Evolutionary conservation across 2,113 vertebrate species (phyloP).

Genomic region (Camelus dromedarius): DNA sequence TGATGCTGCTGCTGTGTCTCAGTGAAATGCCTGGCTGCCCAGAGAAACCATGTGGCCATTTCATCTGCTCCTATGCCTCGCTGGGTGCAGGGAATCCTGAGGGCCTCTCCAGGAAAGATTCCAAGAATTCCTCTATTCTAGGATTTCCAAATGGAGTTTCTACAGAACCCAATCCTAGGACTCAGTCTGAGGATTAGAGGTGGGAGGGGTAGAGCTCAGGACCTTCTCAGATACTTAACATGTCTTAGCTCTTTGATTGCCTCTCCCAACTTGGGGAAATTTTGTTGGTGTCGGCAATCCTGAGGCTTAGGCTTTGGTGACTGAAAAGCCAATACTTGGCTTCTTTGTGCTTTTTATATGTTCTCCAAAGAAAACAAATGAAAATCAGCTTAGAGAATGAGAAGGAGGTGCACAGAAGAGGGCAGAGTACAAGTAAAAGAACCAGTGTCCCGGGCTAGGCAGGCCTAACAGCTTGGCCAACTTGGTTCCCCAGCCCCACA

Average conservation of each 20-base stretch:
- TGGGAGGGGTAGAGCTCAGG: neutral
- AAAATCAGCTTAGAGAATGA: neutral
- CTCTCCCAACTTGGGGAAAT: neutral
- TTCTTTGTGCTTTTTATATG: neutral
- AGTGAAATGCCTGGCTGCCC: neutral
- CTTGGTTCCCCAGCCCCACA: too few species aligned
- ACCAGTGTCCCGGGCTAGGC: neutral
- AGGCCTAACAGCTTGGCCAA: neutral
- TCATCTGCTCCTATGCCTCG: neutral
- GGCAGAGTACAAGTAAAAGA: neutral
- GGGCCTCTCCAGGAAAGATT: neutral
- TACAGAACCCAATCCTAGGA: neutral
- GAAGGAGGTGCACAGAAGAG: neutral
- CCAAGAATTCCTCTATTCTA: neutral
- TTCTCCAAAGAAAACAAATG: constrained; percentile 2
- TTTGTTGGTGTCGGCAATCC: neutral
- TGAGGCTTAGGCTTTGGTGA: neutral
- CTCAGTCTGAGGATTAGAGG: neutral
- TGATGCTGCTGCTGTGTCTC: too few species aligned
- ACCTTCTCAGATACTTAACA: neutral
- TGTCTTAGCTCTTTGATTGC: neutral
- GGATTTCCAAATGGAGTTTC: neutral
- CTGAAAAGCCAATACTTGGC: neutral
- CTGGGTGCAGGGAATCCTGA: neutral
- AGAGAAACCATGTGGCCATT: neutral